These are phyloP conservation scores for Oreotrochilus melanogaster DNA, from an alignment of 2,113 vertebrate species.

Conservation along the genomic window DNA sequence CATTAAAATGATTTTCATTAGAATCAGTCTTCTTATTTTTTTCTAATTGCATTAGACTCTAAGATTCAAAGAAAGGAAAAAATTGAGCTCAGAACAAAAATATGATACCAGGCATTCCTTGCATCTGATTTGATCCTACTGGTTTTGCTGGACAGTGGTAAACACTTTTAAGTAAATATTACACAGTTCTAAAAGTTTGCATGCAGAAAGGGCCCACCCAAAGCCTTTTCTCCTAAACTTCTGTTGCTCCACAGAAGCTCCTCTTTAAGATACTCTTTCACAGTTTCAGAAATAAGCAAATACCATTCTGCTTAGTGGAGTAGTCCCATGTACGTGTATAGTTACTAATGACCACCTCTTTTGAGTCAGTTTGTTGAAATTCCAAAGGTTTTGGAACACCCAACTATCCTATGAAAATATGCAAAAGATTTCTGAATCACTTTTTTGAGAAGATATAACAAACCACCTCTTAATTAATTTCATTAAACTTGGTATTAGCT, in stretches of 20 bases:
- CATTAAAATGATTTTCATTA: conserved; percentile 62
- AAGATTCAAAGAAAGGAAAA: neutral
- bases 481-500: neutral
- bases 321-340: neutral
- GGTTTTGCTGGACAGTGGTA: neutral
- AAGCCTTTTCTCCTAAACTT: neutral
- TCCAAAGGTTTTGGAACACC: neutral
- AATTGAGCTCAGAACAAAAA: neutral
- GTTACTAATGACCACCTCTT: neutral
- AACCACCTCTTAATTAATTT: neutral
- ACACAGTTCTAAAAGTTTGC: neutral
- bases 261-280: neutral
- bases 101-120: neutral
- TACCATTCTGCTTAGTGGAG: neutral
- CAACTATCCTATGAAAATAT: neutral
- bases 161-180: neutral
- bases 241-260: fast-evolving
- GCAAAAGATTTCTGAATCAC: neutral
- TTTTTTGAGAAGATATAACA: neutral
- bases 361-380: neutral
- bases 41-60: conserved; percentile 1
- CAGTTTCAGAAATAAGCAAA: neutral
- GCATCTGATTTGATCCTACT: neutral
- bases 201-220: neutral
- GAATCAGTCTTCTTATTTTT: conserved; percentile 38